Evolutionary conservation across 2,113 vertebrate species (phyloP).

Genomic region (Nibea coibor): DNA sequence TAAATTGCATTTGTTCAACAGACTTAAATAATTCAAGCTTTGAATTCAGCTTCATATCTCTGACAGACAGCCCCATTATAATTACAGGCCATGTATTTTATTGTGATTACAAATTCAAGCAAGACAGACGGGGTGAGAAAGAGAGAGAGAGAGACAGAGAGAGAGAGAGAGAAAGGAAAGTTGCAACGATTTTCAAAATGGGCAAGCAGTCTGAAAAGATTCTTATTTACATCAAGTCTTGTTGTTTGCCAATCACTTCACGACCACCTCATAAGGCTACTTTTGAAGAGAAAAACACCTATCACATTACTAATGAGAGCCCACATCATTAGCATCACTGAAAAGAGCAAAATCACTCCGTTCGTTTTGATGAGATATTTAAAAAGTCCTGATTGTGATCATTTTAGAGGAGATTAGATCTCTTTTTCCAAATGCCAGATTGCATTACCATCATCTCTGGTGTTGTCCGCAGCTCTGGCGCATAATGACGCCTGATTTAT

Average conservation of each 20-base stretch:
- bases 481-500: conserved; percentile 75
- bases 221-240: conserved; percentile 34
- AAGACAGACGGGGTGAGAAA: no score
- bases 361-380: conserved; percentile 78
- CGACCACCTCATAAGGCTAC: conserved; percentile 48
- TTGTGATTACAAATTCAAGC: conserved; percentile 80
- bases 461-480: conserved; percentile 49
- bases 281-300: conserved; percentile 62
- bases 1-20: conserved; percentile 76
- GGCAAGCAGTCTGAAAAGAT: conserved; percentile 39
- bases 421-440: conserved; percentile 67
- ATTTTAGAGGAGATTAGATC: conserved; percentile 72
- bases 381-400: conserved; percentile 77
- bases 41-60: conserved; percentile 76
- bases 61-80: conserved; percentile 76
- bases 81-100: conserved; percentile 76
- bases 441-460: conserved; percentile 62
- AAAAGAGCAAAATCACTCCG: conserved; percentile 77
- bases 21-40: conserved; percentile 78
- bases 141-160: background rate
- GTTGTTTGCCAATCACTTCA: conserved; percentile 63
- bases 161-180: conserved; percentile 19
- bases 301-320: conserved; percentile 75
- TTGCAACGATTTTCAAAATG: conserved; percentile 35
- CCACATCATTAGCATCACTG: conserved; percentile 77